Evolutionary conservation across 2,888 invertebrate genomes (phyloP), one percentile per base, ranked within the genome.

Genomic region (Invenusta paracnida): DNA sequence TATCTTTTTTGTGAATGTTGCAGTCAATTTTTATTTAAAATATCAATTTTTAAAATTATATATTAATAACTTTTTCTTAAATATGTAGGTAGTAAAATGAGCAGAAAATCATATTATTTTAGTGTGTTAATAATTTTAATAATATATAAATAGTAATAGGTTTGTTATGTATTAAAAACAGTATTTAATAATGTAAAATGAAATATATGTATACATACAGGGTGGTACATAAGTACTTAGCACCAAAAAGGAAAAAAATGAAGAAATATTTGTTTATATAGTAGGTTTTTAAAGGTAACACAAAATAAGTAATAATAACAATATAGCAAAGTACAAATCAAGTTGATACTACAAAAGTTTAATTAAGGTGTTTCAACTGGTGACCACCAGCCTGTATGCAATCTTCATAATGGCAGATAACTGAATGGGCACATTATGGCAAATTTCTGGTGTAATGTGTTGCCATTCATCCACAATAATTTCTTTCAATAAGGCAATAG

Each of bases 351-450:
- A 73, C 25, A 73, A 73, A 73, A 73, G 73, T 73, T 73, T 73
- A 73, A 73, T 73, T 23, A 23, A 23, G 73, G 73, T 73, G 73
- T 25, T 73, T 23, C 5, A 73, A 73, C 73, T 73, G 11, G 73
- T 73, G 73, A 73, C 73, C 73, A 73, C 73, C 73, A 73, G 27
- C 73, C 25, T 73, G 73, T 73, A 73, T 23, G 73, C 73, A 73
- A 73, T 73, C 73, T 73, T 73, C 73, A 5, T 73, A 73, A 73
- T 73, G 73, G 25, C 5, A 25, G 73, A 73, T 73, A 73, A 73
- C 73, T 73, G 17, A 73, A 73, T 73, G 27, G 73, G 25, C 48
- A 48, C 48, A 11, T 48, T 48, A 48, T 48, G 48, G 48, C 73
- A 73, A 73, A 5, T 73, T 5, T 73, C 11, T 73, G 73, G 73